A percentile compares a stretch with the other conserved stretches of the same genome.
These are phyloP conservation scores for Ascaphus truei DNA, from an alignment of 2,113 vertebrate species.

Conservation along the genomic window DNA sequence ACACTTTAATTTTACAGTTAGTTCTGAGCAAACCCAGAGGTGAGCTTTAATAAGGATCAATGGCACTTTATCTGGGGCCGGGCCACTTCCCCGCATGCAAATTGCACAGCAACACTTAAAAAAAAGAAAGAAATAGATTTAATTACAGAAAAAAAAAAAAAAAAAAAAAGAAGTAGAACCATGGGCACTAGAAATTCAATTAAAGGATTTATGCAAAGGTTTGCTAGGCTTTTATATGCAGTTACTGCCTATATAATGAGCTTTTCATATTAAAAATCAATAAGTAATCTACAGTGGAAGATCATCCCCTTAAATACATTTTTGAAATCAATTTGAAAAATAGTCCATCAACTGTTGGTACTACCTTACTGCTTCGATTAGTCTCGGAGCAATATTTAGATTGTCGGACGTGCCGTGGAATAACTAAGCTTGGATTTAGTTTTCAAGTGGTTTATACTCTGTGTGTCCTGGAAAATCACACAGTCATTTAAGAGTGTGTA, in stretches of 20 bases:
- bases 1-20: conserved; percentile 95
- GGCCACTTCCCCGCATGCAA: conserved; percentile 94
- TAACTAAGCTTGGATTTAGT: conserved; percentile 65
- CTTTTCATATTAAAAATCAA: conserved; percentile 99
- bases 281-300: conserved; percentile 97
- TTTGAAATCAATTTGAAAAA: conserved; percentile 99
- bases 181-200: conserved; percentile 98
- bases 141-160: conserved; percentile 97
- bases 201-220: conserved; percentile 99
- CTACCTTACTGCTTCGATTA: conserved; percentile 83
- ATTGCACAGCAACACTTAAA: conserved; percentile 98
- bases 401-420: conserved; percentile 69
- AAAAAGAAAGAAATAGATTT: conserved; percentile 92
- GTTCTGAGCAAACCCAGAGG: conserved; percentile 93
- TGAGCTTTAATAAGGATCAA: conserved; percentile 99
- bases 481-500: conserved; percentile 59
- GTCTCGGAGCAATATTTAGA: conserved; percentile 82
- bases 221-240: conserved; percentile 97
- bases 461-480: conserved; percentile 58
- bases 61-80: conserved; percentile 98
- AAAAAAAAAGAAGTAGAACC: conserved; percentile 93
- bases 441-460: conserved; percentile 61
- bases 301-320: conserved; percentile 98
- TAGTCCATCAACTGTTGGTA: conserved; percentile 97
- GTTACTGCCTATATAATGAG: conserved; percentile 99